Percentiles rank a stretch among this genome's conserved stretches.
Conservation (phyloP, 2,113 vertebrate species). For the Reinhardtius hippoglossoides region DNA sequence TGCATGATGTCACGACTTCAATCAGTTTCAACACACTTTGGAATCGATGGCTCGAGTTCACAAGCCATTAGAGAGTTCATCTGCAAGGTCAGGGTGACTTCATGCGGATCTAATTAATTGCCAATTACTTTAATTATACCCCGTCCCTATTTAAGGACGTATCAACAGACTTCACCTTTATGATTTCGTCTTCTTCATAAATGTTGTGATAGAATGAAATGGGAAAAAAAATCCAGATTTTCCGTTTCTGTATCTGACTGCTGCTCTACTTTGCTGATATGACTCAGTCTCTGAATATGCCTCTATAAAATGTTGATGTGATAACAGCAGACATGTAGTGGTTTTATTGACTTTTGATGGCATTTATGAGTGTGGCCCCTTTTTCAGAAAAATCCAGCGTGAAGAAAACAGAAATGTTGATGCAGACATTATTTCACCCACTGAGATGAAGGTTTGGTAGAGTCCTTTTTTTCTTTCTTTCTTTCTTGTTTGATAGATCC, state of each 20-base stretch:
- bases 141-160: constrained; percentile 2
- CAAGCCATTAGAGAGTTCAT: constrained; percentile 81
- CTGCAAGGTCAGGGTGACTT: constrained; percentile 72
- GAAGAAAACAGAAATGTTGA: constrained; percentile 7
- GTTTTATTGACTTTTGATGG: constrained; percentile 50
- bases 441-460: constrained; percentile 22
- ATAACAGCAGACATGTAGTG: constrained; percentile 47
- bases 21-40: constrained; percentile 59
- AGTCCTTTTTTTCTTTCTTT: neutral
- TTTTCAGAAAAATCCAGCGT: constrained; percentile 27
- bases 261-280: constrained; percentile 17
- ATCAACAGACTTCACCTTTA: neutral
- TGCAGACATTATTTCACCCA: constrained; percentile 35
- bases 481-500: constrained; percentile 1
- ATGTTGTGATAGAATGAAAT: neutral
- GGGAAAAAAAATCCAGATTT: constrained; percentile 4
- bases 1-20: constrained; percentile 62
- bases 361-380: constrained; percentile 41
- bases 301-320: constrained; percentile 57
- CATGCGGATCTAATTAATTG: constrained; percentile 75
- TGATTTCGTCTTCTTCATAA: neutral
- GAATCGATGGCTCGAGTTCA: constrained; percentile 72
- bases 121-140: constrained; percentile 72
- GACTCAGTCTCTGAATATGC: constrained; percentile 56
- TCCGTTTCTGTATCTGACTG: constrained; percentile 6